These are phyloP conservation scores for Mormyrus hasselquistii DNA, from an alignment of 2,797 vertebrate species.

Conservation along the genomic window DNA sequence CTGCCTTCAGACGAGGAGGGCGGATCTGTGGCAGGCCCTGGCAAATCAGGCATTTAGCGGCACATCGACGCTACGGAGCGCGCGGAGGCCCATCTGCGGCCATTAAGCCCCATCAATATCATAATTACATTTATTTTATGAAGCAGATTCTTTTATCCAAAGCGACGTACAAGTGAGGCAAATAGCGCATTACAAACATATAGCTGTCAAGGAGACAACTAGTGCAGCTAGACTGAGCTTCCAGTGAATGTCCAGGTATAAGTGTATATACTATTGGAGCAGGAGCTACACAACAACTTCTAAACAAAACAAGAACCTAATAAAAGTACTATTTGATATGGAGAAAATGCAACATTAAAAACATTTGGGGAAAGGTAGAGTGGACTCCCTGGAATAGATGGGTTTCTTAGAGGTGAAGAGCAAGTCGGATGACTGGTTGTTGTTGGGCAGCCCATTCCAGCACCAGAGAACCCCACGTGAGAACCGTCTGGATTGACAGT, in stretches of 20 bases:
- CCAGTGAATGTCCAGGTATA: background rate
- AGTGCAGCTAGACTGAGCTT: background rate
- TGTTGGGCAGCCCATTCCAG: background rate
- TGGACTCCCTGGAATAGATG: background rate
- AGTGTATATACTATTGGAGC: background rate
- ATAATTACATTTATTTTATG: background rate
- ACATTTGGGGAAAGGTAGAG: background rate
- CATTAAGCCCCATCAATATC: background rate
- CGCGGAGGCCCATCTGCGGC: background rate
- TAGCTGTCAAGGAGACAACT: background rate
- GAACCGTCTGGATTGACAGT: background rate
- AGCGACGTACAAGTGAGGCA: background rate
- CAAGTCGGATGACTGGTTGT: background rate
- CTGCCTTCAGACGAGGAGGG: background rate
- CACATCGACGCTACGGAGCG: background rate
- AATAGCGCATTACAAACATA: background rate
- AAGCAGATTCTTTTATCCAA: background rate
- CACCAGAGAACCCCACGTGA: background rate
- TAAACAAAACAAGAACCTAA: background rate
- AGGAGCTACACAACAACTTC: background rate
- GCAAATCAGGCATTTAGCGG: background rate
- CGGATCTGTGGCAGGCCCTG: background rate
- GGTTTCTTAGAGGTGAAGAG: background rate
- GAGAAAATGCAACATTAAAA: background rate
- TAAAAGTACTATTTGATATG: background rate